phyloP scores from a whole-genome alignment of 1,140 invertebrate species.

The Tribolium castaneum region DNA sequence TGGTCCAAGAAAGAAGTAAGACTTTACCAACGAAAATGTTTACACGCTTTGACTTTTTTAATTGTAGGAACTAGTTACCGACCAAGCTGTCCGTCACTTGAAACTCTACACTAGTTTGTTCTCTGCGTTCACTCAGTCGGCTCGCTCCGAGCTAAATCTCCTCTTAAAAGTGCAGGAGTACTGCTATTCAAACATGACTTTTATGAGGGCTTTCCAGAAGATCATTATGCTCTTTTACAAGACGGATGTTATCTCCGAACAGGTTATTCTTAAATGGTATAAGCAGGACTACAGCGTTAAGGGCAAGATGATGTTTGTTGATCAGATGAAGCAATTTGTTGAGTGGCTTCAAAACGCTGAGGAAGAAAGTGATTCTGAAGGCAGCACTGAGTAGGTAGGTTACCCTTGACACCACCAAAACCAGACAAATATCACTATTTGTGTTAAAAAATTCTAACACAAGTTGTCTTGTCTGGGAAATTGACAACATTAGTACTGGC shows the following conservation, averaged over 20 bases:
- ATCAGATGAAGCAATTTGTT: conserved; percentile 97
- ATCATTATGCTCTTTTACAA: conserved; percentile 97
- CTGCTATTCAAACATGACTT: conserved; percentile 99
- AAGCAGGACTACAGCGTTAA: conserved; percentile 91
- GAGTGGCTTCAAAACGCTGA: conserved; percentile 97
- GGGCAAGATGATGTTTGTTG: conserved; percentile 96
- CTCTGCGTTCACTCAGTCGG: conserved; percentile 84
- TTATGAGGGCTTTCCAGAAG: conserved; percentile 98
- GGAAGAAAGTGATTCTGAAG: conserved; percentile 77
- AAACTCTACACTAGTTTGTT: conserved; percentile 87
- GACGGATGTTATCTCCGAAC: conserved; percentile 92
- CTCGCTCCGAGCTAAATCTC: conserved; percentile 87
- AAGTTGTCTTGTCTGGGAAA: conserved; percentile 2
- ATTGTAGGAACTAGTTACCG: conserved; percentile 84
- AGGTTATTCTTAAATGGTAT: conserved; percentile 94
- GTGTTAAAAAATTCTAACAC: neutral
- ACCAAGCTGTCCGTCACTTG: conserved; percentile 93
- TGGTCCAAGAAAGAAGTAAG: conserved; percentile 95
- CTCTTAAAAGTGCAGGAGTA: conserved; percentile 95
- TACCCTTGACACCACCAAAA: no score
- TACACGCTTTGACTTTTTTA: neutral
- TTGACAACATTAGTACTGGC: conserved; percentile 42
- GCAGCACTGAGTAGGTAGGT: conserved; percentile 60
- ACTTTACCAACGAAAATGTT: no score
- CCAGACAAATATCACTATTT: neutral